Percentiles rank a stretch among this genome's conserved stretches.
Evolutionary conservation across 2,113 vertebrate genomes (phyloP).

Genomic region (Salvator merianae): DNA sequence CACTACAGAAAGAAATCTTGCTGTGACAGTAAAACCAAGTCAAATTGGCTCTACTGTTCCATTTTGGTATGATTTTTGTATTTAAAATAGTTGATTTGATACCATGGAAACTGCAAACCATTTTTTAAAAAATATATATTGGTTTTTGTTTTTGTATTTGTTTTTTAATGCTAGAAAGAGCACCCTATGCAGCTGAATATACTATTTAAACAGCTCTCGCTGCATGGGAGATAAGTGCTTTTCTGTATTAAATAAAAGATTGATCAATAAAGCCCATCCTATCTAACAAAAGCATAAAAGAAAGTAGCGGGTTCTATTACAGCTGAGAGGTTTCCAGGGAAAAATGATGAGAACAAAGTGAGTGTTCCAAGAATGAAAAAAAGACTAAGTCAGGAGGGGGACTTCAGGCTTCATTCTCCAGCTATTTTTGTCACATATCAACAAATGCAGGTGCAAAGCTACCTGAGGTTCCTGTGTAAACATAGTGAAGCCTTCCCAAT

Average conservation of each 20-base stretch:
- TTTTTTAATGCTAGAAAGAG: neutral
- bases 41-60: constrained; percentile 2
- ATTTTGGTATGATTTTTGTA: neutral
- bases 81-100: constrained; percentile 9
- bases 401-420: neutral
- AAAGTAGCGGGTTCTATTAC: neutral
- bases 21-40: neutral
- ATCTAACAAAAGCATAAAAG: neutral
- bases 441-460: neutral
- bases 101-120: neutral
- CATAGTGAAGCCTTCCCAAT: neutral
- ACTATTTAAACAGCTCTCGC: neutral
- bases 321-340: neutral
- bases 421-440: neutral
- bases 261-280: neutral
- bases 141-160: neutral
- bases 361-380: neutral
- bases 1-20: constrained; percentile 30
- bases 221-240: neutral
- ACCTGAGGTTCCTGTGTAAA: neutral
- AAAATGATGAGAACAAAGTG: neutral
- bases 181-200: neutral
- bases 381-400: neutral
- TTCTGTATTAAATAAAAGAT: neutral
- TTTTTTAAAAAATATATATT: no score